phyloP scores from a whole-genome alignment of 92 coral and sea anemone species.

The Bergia puertoricense region DNA sequence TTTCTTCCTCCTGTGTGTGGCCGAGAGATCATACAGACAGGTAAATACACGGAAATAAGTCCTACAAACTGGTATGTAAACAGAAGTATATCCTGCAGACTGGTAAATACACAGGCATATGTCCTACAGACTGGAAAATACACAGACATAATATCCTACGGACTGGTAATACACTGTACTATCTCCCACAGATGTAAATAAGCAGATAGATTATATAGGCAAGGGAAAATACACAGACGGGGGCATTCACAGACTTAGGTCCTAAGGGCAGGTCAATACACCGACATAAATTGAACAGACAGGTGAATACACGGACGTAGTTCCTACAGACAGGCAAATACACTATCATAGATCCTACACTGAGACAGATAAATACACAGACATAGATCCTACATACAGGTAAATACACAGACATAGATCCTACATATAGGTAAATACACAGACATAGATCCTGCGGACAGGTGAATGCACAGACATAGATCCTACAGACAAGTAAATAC shows the following conservation, averaged over 20 bases:
- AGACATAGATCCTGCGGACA: too few relatives aligned
- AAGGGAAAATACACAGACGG: background rate
- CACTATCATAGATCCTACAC: too few relatives aligned
- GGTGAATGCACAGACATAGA: background rate
- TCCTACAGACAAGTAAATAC: background rate
- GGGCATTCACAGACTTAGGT: too few relatives aligned
- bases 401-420: background rate
- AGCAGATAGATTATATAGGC: background rate
- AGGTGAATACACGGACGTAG: too few relatives aligned
- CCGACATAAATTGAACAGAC: too few relatives aligned
- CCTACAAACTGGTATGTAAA: background rate
- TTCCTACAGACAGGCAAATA: too few relatives aligned
- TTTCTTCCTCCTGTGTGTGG: conserved; percentile 93
- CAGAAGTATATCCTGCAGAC: background rate
- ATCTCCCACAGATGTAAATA: too few relatives aligned
- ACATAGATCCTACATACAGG: background rate
- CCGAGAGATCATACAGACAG: conserved; percentile 96
- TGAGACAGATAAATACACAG: too few relatives aligned
- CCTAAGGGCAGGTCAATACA: too few relatives aligned
- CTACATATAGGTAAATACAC: background rate
- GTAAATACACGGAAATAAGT: conserved; percentile 37
- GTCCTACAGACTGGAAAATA: background rate
- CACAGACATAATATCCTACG: too few relatives aligned
- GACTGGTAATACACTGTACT: background rate
- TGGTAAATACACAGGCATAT: background rate